A percentile compares a stretch with the other conserved stretches of the same genome.
phyloP scores from a whole-genome alignment of 2,888 invertebrate species.

The Nebria brevicollis region DNA sequence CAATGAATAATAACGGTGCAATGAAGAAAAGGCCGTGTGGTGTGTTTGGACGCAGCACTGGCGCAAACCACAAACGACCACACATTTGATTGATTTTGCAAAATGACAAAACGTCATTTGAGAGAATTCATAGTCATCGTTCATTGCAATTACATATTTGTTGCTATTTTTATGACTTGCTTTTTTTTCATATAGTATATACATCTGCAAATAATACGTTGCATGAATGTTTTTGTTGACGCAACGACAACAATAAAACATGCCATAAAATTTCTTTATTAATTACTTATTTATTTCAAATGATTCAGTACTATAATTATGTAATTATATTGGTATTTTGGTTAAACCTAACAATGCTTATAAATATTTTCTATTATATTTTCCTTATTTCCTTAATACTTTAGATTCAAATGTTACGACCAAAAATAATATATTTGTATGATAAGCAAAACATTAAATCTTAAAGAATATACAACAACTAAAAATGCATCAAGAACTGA shows the following conservation, averaged over 20 bases:
- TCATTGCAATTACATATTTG: neutral
- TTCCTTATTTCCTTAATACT: neutral
- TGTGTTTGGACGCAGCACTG: neutral
- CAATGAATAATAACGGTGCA: slow-evolving; percentile 2
- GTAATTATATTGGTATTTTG: neutral
- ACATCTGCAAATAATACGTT: too few relatives aligned
- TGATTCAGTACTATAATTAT: neutral
- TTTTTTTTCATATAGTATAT: neutral
- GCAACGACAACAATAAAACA: too few relatives aligned
- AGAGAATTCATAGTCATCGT: neutral
- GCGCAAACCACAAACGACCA: neutral
- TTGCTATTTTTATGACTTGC: neutral
- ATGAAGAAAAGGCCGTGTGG: neutral
- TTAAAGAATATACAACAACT: too few relatives aligned
- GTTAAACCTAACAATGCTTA: neutral
- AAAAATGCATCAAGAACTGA: too few relatives aligned
- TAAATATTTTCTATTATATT: neutral
- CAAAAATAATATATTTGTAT: too few relatives aligned
- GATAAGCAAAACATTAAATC: too few relatives aligned
- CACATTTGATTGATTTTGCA: neutral
- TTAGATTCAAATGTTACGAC: neutral
- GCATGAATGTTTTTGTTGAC: too few relatives aligned
- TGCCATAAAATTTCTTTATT: too few relatives aligned
- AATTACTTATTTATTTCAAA: neutral
- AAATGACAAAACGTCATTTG: neutral